Evolutionary conservation across 2,113 vertebrate species (phyloP).

Genomic region (Micronisus gabar): DNA sequence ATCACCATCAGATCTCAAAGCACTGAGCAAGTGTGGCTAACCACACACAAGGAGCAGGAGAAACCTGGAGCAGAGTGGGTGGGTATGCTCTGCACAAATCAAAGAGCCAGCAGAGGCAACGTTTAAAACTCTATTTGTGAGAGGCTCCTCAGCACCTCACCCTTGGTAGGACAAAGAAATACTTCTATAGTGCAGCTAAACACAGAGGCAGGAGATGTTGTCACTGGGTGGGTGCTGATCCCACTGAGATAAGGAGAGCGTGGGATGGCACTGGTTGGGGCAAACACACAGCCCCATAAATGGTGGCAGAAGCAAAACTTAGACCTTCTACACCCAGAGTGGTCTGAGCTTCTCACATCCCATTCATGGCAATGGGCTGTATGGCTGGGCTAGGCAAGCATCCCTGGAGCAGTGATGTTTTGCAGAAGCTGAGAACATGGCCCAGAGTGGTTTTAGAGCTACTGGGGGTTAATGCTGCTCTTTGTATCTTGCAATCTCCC

Average conservation of each 20-base stretch:
- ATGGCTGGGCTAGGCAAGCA: neutral
- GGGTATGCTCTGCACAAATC: neutral
- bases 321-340: too few relatives aligned
- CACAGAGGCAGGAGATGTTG: neutral
- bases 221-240: neutral
- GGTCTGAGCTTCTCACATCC: neutral
- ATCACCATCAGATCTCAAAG: neutral
- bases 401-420: neutral
- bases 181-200: neutral
- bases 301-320: neutral
- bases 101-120: neutral
- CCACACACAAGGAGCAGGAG: neutral
- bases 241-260: neutral
- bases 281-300: neutral
- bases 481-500: neutral
- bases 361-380: rapidly evolving
- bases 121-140: rapidly evolving
- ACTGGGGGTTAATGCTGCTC: neutral
- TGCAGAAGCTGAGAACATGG: neutral
- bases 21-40: neutral
- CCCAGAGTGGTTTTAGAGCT: neutral
- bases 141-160: neutral
- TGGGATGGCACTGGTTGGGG: neutral
- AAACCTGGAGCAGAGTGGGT: neutral
- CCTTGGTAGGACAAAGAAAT: neutral